Evolutionary conservation across 2,113 vertebrate species (phyloP), one percentile per base, ranked within the genome.

Genomic region (Haplochromis burtoni): DNA sequence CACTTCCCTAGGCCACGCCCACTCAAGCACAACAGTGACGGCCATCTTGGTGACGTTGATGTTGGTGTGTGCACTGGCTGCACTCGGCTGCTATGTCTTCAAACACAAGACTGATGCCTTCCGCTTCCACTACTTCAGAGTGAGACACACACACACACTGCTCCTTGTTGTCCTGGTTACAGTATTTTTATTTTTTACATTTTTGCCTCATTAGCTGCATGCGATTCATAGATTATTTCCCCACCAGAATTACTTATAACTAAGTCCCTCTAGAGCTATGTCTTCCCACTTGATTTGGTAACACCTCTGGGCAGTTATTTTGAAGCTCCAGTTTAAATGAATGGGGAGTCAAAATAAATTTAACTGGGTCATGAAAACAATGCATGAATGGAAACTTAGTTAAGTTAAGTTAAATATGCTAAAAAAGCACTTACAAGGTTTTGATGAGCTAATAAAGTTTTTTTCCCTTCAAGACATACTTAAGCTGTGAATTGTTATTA

Each of bases 111-210:
- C 93, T 1, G 90, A 96, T 1, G 95, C 96, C 61, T 97, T 98
- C 86, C 94, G 95, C 26, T 98, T 98, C 89, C 97, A 97, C 4
- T 95, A 97, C 91, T 98, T 98, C 89, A 97, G 94, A 94, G 97
- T 97, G 84, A 95, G 90, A 87, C 2, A 54, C 26, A 80, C 55
- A 45, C 16, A 16, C n/a, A 16, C n/a, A 16, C 26, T 51, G 76
- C 24, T 49, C 24, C 17, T 76, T 76, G 71, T 76, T 47, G 68
- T 66, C 8, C 49, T 53, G 61, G 19, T 53, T 53, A 38, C 29
- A 38, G 24, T 29, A 57, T 81, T 42, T 76, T 26, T 47, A 47
- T 47, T 47, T 76, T 45, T 76, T 47, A 42, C 35, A 42, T 47
- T 73, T 73, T 47, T 76, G 4, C 40, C 24, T 47, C 42, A 26